These are phyloP conservation scores for Leistus spinibarbis DNA, from an alignment of 2,888 invertebrate genomes.

Conservation along the genomic window DNA sequence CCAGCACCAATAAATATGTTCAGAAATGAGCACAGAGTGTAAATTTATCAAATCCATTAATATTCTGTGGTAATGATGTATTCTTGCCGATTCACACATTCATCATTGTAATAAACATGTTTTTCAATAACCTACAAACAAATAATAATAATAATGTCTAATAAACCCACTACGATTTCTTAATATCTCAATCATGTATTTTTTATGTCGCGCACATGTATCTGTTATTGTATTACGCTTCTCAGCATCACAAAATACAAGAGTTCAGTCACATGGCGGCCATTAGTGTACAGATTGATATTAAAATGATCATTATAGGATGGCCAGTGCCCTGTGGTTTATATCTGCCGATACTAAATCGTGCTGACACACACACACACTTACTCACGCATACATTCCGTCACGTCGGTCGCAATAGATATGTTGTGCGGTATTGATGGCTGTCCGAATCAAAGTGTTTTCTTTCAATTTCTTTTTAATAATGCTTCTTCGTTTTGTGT, in stretches of 20 bases:
- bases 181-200: background rate
- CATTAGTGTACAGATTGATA: slow-evolving; percentile 11
- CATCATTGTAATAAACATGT: background rate
- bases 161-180: background rate
- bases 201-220: background rate
- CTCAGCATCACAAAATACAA: background rate
- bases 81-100: background rate
- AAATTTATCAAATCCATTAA: background rate
- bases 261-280: background rate
- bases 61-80: background rate
- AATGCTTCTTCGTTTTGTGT: background rate
- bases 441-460: background rate
- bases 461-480: background rate
- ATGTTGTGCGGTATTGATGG: too few relatives aligned
- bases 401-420: background rate
- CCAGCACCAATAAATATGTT: background rate
- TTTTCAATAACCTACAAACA: background rate
- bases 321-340: slow-evolving; percentile 19
- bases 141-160: background rate
- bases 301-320: slow-evolving; percentile 24
- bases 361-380: slow-evolving; percentile 1
- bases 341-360: slow-evolving; percentile 13
- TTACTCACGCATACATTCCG: background rate
- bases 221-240: background rate
- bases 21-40: background rate